phyloP scores from a whole-genome alignment of 2,113 vertebrate species.

The Hippoglossus stenolepis region DNA sequence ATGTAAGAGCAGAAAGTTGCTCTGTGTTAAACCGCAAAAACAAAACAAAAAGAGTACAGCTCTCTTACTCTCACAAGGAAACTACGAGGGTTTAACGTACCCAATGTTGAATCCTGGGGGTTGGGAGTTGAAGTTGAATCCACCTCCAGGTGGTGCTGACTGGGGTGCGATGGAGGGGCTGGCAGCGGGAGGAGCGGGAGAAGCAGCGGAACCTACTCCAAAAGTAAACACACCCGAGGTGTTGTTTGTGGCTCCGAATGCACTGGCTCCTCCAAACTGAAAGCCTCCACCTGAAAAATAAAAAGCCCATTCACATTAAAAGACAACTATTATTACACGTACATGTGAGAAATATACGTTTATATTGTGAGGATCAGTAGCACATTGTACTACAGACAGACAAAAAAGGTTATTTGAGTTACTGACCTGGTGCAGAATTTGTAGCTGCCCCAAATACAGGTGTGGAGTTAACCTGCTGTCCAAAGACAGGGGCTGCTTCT shows the following conservation, averaged over 20 bases:
- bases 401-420: not conserved
- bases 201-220: conserved; percentile 73
- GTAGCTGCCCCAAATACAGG: conserved; percentile 85
- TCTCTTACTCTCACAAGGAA: too few species aligned
- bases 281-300: conserved; percentile 82
- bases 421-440: conserved; percentile 85
- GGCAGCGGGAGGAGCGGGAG: conserved; percentile 68
- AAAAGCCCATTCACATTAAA: not conserved
- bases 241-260: conserved; percentile 83
- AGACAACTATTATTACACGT: not conserved
- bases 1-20: too few species aligned
- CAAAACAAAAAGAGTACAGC: too few species aligned
- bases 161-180: conserved; percentile 80
- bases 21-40: too few species aligned
- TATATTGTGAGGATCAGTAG: not conserved
- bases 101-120: conserved; percentile 86
- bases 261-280: conserved; percentile 88
- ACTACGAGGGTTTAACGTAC: conserved; percentile 75
- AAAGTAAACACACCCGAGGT: conserved; percentile 88
- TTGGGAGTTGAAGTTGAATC: conserved; percentile 85
- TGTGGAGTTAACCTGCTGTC: conserved; percentile 85
- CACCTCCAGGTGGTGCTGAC: conserved; percentile 78
- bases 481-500: conserved; percentile 85
- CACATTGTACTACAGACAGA: not conserved
- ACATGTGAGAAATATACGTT: not conserved